Evolutionary conservation across 2,888 invertebrate species (phyloP), one percentile per base, ranked within the genome.

Genomic region (Nephrotoma guestfalica): DNA sequence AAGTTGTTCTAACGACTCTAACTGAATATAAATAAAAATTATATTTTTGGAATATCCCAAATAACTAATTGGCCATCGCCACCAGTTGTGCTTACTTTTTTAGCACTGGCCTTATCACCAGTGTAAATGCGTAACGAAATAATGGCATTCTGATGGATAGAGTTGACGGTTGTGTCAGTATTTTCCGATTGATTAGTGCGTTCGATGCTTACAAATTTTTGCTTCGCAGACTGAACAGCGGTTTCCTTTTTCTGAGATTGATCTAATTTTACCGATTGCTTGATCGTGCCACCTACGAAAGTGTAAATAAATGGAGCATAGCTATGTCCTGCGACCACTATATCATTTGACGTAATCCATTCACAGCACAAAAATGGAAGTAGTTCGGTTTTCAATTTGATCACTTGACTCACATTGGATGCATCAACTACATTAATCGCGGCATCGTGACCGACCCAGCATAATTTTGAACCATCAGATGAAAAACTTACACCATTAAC

Each of bases 391-490:
- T 95, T 95, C 88, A 97, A 92, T 91, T 96, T 95, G 87, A 93
- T 92, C 85, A 96, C 94, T 88, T 93, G 92, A 89, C 94, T 95
- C 7, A 94, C 94, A 89, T 93, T 94, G 86, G 94, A 94, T 86
- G 97, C 97, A 93, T 99, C 98, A 0, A 97, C 98, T 83, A 99
- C 94, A 89, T 96, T 97, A 87, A 99, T 95, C 83, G 98, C 97
- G 87, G 98, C 97, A 92, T 99, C 99, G 91, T 99, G 99, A 0
- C 97, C 97, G 1, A 99, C 98, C 99, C 99, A 99, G 88, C 98
- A 98, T 71, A 99, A 94, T 91, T 96, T 96, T 89, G 96, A 97
- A 41, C 99, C 99, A 91, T 97, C 97, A 45, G 96, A 96, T 86
- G 98, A 99, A 92, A 99, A 99, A 88, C 96, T 96, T 4, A 99